Evolutionary conservation across 2,797 vertebrate species (phyloP), one percentile per base, ranked within the genome.

Genomic region (Alfaro cultratus): DNA sequence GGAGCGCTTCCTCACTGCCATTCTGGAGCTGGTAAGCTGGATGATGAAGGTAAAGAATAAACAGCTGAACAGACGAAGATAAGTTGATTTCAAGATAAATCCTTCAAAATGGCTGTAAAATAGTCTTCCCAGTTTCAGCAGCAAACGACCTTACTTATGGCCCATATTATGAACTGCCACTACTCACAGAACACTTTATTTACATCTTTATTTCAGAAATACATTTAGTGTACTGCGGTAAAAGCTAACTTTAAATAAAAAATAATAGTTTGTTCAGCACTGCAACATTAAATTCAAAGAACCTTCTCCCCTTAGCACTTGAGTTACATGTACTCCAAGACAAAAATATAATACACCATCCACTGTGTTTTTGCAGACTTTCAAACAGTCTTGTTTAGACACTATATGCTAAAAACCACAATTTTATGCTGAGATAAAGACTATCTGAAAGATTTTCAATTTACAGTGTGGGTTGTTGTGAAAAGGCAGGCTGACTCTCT

Each of bases 1-100:
- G 41, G 97, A 96, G 62, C 98, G 96, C 87, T 99, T 99, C 79
- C 98, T 97, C 11, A 99, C 97, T 0, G 98, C 98, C 94, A 99
- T 95, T 64, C 98, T 96, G 39, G 97, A 92, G 88, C 97, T 99
- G 1, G 94, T 98, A 82, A 99, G 93, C 96, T 98, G 7, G 55
- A 41, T 36, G 11, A 21, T 0, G 45, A 8, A 45, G 9, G 3
- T 3, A 39, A 60, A 29, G 15, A 78, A 74, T 0, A 21, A 57
- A 23, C 0, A 6, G 11, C 1, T 21, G 74, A 68, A 46, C 29
- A 46, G 7, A 60, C 1, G 0, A 39, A 46, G 21, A 60, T 4
- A 5, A 34, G 7, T 21, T 43, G 18, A 73, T 29, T 31, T 29
- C 46, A 29, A 23, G 21, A 46, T 31, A 47, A 72, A 72, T 15